Conservation (phyloP, 2,113 vertebrate species). For the Cochlearius cochlearius region DNA sequence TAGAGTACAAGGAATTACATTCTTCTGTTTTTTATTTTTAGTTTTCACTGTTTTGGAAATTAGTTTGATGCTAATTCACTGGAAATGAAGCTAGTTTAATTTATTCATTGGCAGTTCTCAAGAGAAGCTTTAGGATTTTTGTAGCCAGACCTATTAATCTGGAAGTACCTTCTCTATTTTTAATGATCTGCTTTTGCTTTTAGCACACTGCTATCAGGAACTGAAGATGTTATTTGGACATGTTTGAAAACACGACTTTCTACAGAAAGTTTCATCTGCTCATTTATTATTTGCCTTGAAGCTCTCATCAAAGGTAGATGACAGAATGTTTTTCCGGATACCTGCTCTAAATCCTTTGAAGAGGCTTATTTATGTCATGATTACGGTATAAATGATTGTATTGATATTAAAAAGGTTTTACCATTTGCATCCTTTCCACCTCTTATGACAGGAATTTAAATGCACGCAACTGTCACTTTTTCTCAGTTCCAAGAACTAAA, state of each 20-base stretch:
- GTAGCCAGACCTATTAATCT: conserved; percentile 11
- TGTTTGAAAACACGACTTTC: conserved; percentile 18
- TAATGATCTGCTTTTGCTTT: conserved; percentile 26
- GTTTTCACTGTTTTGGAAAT: background rate
- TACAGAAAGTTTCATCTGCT: conserved; percentile 33
- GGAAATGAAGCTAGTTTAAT: background rate
- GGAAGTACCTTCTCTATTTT: background rate
- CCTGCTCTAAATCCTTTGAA: conserved; percentile 37
- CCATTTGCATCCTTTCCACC: conserved; percentile 17
- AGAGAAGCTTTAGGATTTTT: background rate
- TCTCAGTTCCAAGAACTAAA: conserved; percentile 32
- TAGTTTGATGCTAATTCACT: background rate
- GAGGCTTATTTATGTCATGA: conserved; percentile 47
- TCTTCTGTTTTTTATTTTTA: background rate
- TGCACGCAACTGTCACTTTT: conserved; percentile 29
- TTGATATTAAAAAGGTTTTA: conserved; percentile 31
- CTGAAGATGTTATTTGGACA: background rate
- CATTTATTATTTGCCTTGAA: conserved; percentile 60
- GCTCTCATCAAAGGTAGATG: conserved; percentile 48
- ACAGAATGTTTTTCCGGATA: conserved; percentile 16
- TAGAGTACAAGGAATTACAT: background rate
- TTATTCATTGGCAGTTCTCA: background rate
- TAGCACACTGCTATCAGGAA: background rate
- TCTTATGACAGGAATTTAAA: conserved; percentile 7
- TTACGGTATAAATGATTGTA: conserved; percentile 41